Base-by-base conservation (phyloP, 2,797 vertebrate genomes). In the Pantherophis alleghaniensis region DNA sequence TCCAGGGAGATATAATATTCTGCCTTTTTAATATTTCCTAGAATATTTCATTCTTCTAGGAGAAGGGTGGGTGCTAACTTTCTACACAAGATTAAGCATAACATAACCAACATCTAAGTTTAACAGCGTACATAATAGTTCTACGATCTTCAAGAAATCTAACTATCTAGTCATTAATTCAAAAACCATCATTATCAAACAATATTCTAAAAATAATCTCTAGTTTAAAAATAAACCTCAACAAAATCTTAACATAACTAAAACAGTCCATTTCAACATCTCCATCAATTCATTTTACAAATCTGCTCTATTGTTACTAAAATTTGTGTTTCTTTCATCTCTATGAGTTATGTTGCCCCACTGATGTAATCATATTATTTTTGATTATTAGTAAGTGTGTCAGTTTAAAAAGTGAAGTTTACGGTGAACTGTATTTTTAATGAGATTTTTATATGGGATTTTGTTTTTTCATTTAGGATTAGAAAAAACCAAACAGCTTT, bases 401-500 rank as follows among this genome's bases (percentile, higher is more conserved):
- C 28, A 0, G 63, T 14, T 66, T 66, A 66, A 66, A 66, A 66
- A 13, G 28, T 28, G 61, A 66, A n/a, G 13, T 66, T n/a, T 66
- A n/a, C 6, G 63, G 28, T n/a, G 28, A n/a, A 66, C 28, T 66
- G 28, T 66, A n/a, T 66, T 66, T 66, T 66, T 66, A 66, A 66
- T 66, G 63, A 66, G 63, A 66, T 28, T n/a, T n/a, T 66, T 66
- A n/a, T 66, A n/a, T 14, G 63, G 63, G 63, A n/a, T 66, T n/a
- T n/a, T 61, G 60, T 66, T 66, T 66, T 66, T 14, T 14, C 28
- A 6, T 59, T 24, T 24, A 22, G 24, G 24, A 53, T 22, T 28
- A 13, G 47, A 74, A 89, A 66, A 18, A 79, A 79, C 6, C 59
- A 69, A 0, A 0, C 0, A 24, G 13, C 66, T 47, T 18, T n/a